phyloP scores from a whole-genome alignment of 2,113 vertebrate species.

The Arizona elegans region DNA sequence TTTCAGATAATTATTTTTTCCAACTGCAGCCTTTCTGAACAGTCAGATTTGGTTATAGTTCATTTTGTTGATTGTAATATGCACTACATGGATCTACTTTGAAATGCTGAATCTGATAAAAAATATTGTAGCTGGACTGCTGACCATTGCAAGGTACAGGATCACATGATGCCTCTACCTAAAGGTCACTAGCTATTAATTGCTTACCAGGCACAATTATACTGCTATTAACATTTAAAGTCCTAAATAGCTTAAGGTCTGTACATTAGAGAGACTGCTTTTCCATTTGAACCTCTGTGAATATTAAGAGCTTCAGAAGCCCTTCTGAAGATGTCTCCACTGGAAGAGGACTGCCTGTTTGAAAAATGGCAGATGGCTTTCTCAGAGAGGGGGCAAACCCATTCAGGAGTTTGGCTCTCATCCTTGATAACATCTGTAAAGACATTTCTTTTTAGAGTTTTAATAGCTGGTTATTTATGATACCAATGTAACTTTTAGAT shows the following conservation, averaged over 20 bases:
- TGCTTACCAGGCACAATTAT: neutral
- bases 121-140: neutral
- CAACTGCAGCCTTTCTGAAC: neutral
- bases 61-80: neutral
- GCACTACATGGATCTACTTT: neutral
- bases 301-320: neutral
- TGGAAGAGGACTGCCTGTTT: neutral
- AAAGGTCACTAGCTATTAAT: neutral
- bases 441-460: neutral
- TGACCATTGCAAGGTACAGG: neutral
- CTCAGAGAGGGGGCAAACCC: neutral
- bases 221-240: neutral
- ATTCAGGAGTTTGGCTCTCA: neutral
- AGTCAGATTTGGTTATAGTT: neutral
- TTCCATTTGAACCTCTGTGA: neutral
- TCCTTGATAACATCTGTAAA: neutral
- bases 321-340: neutral
- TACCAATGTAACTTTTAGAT: neutral
- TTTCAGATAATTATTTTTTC: neutral
- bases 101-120: neutral
- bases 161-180: neutral
- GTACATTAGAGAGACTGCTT: neutral
- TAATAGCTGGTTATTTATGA: neutral
- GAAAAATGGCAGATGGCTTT: neutral
- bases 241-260: neutral